Evolutionary conservation across 2,888 invertebrate genomes (phyloP).

Genomic region (Lycia hirtaria): DNA sequence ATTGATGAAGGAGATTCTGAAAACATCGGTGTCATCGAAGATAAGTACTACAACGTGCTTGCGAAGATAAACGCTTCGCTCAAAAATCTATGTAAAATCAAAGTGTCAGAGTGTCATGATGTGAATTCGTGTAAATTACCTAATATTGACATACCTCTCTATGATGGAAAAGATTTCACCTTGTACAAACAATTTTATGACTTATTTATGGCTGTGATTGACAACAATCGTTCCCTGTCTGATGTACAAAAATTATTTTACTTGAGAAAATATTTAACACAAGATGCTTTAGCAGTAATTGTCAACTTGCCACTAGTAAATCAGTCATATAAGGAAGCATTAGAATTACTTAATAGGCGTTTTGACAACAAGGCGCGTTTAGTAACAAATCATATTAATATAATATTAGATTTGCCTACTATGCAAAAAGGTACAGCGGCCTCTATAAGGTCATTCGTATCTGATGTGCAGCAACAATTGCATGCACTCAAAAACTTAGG

Average conservation of each 20-base stretch:
- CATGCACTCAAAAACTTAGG: not conserved
- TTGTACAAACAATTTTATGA: not conserved
- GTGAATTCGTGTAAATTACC: not conserved
- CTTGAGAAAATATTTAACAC: not conserved
- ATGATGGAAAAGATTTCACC: not conserved
- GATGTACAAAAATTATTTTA: not conserved
- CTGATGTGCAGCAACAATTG: not conserved
- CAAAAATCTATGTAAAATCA: not conserved
- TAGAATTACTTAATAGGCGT: not conserved
- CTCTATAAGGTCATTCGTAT: not conserved
- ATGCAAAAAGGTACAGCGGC: not conserved
- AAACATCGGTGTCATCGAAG: not conserved
- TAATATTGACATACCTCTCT: not conserved
- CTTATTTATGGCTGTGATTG: not conserved
- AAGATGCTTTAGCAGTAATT: not conserved
- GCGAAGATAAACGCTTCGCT: not conserved
- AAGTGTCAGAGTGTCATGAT: not conserved
- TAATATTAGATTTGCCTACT: not conserved
- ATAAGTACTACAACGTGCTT: not conserved
- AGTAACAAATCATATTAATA: not conserved
- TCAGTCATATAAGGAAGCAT: not conserved
- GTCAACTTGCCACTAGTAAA: not conserved
- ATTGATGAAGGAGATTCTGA: not conserved
- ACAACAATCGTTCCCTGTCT: not conserved
- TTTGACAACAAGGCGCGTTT: not conserved